phyloP scores from a whole-genome alignment of 1,140 invertebrate species.

The Lepidurus apus region DNA sequence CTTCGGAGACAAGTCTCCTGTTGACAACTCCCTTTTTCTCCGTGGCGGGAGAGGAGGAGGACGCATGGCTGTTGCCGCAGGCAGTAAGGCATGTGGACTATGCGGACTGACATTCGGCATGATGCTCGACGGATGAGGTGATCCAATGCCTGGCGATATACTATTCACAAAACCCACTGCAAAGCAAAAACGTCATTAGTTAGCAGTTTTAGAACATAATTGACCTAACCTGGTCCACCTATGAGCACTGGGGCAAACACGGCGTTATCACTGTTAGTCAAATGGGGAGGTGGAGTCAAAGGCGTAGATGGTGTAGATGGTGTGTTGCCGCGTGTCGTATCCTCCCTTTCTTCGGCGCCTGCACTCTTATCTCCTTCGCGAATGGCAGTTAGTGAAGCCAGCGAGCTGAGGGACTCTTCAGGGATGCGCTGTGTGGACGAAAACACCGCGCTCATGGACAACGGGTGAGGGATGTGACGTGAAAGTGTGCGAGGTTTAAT shows the following conservation, averaged over 20 bases:
- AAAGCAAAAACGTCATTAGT: background rate
- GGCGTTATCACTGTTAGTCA: slow-evolving; percentile 43
- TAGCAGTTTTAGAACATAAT: slow-evolving; percentile 5
- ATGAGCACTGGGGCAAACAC: slow-evolving; percentile 52
- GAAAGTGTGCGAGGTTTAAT: slow-evolving; percentile 68
- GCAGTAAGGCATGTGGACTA: slow-evolving; percentile 46
- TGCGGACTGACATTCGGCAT: slow-evolving; percentile 48
- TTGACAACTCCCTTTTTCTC: slow-evolving; percentile 54
- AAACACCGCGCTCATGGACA: slow-evolving; percentile 43
- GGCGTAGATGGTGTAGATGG: slow-evolving; percentile 44
- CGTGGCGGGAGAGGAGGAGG: slow-evolving; percentile 56
- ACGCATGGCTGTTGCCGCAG: slow-evolving; percentile 43
- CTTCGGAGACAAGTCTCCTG: slow-evolving; percentile 50
- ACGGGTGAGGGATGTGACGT: slow-evolving; percentile 46
- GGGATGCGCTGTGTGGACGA: slow-evolving; percentile 43
- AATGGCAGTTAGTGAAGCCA: slow-evolving; percentile 41
- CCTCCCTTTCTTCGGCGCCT: slow-evolving; percentile 34
- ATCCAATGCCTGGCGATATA: slow-evolving; percentile 33
- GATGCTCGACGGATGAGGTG: slow-evolving; percentile 41
- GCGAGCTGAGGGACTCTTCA: slow-evolving; percentile 43
- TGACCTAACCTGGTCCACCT: slow-evolving; percentile 39
- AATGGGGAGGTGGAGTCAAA: slow-evolving; percentile 41
- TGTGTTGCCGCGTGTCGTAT: slow-evolving; percentile 37
- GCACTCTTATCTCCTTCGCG: slow-evolving; percentile 24
- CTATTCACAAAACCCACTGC: background rate